Base-by-base conservation (phyloP, 2,888 invertebrate genomes). In the Hetaerina titia region DNA sequence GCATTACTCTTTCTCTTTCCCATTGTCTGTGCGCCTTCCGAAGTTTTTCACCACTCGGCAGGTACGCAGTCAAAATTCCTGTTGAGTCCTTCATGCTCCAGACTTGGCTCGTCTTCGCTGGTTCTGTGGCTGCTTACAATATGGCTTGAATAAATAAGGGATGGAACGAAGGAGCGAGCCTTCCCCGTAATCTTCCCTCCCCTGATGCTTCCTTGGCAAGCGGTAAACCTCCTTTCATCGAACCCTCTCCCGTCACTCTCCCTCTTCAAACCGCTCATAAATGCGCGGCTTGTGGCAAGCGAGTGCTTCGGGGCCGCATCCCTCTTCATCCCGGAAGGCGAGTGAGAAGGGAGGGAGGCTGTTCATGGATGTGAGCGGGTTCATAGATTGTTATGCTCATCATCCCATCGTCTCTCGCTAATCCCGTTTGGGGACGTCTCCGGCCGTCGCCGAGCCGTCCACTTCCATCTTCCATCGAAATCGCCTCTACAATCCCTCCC, bases 361-460 rank as follows among this genome's bases (percentile, higher is more conserved):
- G 69, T 15, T 69, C 92, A 45, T 45, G 45, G 45, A 45, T 69
- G 92, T 92, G 92, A 92, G 92, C 69, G 74, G 92, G 74, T 69
- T 92, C 31, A 31, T 13, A 81, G 81, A 81, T 81, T 81, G 81
- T 31, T 15, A 13, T 15, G 31, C 81, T 13, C 31, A 69, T 17
- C 69, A 69, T 69, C 69, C n/a, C 22, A 81, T 81, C 81, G 81
- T 31, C 81, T 69, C 69, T 31, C 31, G 81, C 81, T 81, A 31
- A 81, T 81, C 81, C 81, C 81, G 31, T 81, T 81, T 81, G 25
- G 81, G 81, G 81, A 45, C 45, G 56, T 88, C 88, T 22, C 31
- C 60, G 63, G 25, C 63, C 15, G 90, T 25, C 60, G 25, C 60
- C 60, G n/a, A 11, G 60, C 4, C 45, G 19, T n/a, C 90, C 31